Evolutionary conservation across 2,888 invertebrate species (phyloP), one percentile per base, ranked within the genome.

Genomic region (Isoperla grammatica): DNA sequence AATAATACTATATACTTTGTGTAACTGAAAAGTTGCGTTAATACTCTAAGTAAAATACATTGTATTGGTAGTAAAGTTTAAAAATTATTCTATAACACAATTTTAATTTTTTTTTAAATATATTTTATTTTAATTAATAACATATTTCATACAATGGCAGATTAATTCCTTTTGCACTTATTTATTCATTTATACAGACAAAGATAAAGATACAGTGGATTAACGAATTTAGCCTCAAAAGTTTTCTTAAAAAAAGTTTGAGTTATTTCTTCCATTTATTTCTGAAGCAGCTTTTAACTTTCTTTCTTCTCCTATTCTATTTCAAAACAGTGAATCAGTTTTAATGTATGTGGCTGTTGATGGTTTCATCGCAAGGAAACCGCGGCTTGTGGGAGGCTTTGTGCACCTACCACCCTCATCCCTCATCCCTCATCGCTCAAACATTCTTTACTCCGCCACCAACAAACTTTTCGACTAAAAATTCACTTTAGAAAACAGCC

Each of bases 401-500:
- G 22, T 56, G 13, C 11, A 20, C 56, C 22, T 13, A 8, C 35
- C 45, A 13, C 43, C 56, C 5, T 20, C 35, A 19, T 15, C 22
- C 19, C 13, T 39, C 42, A 6, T 35, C 13, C 42, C 42, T 29
- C 39, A 20, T 29, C 29, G 13, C 48, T 48, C 48, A 48, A 48
- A 48, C 48, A 48, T 23, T 48, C 23, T 48, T 23, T 17, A 48
- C 56, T 45, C 5, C 56, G 9, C 35, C 46, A 29, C 13, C 56
- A 22, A 43, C 42, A 22, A 56, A 56, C 45, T 56, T 56, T 42
- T 20, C 22, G 45, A 13, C 56, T 43, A 56, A 42, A 56, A 56
- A 56, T 56, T 56, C 56, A 56, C 43, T 56, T 22, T 42, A 46
- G 45, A 56, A 35, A 56, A 45, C 43, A 46, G 56, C 43, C 22